A percentile compares a stretch with the other conserved stretches of the same genome.
These are phyloP conservation scores for Cyphomyrus plagiostoma DNA, from an alignment of 2,113 vertebrate species.

Conservation along the genomic window DNA sequence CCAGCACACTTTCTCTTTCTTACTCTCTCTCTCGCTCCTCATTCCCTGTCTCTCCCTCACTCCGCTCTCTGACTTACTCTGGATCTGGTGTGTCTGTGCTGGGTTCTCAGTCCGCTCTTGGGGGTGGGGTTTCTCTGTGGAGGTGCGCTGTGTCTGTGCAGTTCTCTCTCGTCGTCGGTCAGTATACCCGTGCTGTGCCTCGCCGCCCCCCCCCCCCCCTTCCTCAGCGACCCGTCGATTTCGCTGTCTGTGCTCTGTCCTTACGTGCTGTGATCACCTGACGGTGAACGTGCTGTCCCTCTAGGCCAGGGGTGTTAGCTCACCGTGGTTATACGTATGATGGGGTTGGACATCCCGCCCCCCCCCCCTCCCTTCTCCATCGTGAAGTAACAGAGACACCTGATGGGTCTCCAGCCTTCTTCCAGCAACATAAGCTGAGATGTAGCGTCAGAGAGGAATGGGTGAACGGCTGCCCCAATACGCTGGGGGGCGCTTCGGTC, in stretches of 20 bases:
- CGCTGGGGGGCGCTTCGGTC: background rate
- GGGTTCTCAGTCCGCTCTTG: slow-evolving; percentile 29
- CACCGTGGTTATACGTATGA: background rate
- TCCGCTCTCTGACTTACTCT: slow-evolving; percentile 22
- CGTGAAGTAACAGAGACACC: background rate
- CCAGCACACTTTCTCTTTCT: slow-evolving; percentile 43
- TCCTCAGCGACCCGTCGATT: slow-evolving; percentile 13
- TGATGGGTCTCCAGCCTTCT: background rate
- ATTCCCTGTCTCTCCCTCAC: slow-evolving; percentile 61
- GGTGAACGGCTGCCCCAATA: background rate
- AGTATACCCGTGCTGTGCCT: slow-evolving; percentile 48
- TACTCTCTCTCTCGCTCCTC: slow-evolving; percentile 63
- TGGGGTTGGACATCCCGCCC: background rate
- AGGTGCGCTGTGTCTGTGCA: slow-evolving; percentile 57
- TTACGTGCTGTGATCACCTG: background rate
- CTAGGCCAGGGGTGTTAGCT: slow-evolving; percentile 16
- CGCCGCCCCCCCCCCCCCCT: slow-evolving; percentile 23
- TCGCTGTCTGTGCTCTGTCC: background rate
- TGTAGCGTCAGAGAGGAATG: background rate
- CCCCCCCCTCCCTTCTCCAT: background rate
- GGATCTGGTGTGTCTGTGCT: slow-evolving; percentile 50
- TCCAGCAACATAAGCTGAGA: background rate
- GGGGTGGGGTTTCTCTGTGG: slow-evolving; percentile 43
- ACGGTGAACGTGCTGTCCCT: background rate
- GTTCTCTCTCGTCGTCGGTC: slow-evolving; percentile 39